Conservation (phyloP, 2,797 vertebrate species). For the Rhinoraja longicauda region DNA sequence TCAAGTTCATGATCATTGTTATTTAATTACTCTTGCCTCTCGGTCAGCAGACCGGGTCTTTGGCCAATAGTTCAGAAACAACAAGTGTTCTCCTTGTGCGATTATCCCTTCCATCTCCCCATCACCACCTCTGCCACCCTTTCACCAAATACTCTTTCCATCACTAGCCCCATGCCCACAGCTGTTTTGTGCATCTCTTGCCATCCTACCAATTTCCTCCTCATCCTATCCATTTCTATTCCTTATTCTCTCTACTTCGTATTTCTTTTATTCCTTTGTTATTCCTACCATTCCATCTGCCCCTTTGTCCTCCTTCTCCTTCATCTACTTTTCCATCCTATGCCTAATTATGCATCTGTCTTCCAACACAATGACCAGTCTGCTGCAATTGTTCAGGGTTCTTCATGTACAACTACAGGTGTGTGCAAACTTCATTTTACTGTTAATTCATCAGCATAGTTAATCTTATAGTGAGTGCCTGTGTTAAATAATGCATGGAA, state of each 20-base stretch:
- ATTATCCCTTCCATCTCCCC: neutral
- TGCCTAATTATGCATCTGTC: neutral
- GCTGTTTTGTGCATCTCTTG: neutral
- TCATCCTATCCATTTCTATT: neutral
- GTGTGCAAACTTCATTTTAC: neutral
- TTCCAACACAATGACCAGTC: neutral
- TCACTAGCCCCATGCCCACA: neutral
- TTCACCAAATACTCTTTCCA: neutral
- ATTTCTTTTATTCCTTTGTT: neutral
- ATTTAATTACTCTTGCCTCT: too few species aligned
- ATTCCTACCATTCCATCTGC: neutral
- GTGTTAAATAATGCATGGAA: neutral
- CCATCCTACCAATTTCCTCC: neutral
- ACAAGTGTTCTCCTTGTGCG: too few species aligned
- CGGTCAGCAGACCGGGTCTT: too few species aligned
- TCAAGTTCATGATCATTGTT: too few species aligned
- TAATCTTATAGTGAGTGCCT: neutral
- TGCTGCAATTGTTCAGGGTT: too few species aligned
- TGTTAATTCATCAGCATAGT: neutral
- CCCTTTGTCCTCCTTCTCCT: neutral
- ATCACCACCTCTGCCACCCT: neutral
- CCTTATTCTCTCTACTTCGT: neutral
- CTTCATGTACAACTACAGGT: neutral
- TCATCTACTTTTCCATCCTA: neutral
- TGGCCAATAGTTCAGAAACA: too few species aligned